Base-by-base conservation (phyloP, 2,888 invertebrate species). In the Stenotaenia linearis region DNA sequence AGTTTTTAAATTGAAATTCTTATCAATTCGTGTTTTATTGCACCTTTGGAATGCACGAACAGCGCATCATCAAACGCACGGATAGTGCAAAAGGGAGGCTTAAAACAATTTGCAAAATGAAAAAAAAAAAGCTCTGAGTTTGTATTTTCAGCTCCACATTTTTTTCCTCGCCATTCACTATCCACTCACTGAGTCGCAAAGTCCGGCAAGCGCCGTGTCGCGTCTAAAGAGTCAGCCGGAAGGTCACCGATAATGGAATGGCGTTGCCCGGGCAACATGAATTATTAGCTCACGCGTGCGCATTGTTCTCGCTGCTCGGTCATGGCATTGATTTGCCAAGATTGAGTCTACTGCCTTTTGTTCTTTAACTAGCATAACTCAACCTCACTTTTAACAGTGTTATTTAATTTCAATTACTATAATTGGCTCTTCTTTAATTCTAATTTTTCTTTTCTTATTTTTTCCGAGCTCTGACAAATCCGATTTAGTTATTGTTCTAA, bases 121-220 rank as follows among this genome's bases (percentile, higher is more conserved):
- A 25, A 69, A 45, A 45, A 45, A 45, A 45, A 45, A 45, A 45
- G 6, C 37, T n/a, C n/a, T n/a, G n/a, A n/a, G n/a, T n/a, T n/a
- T n/a, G n/a, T n/a, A n/a, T n/a, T n/a, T n/a, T n/a, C n/a, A n/a
- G n/a, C n/a, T n/a, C n/a, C n/a, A n/a, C n/a, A n/a, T n/a, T n/a
- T 61, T 61, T 61, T 61, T 12, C 69, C 25, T 69, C 69, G n/a
- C 25, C 50, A 50, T 50, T 50, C 50, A 50, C 50, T 50, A 50
- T 18, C 23, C 69, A 28, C 28, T 6, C 69, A 69, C 12, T 69
- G 69, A 69, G 25, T 69, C 69, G 69, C 69, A 69, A 69, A 69
- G 69, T 69, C 69, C 69, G 69, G 69, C 69, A 69, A 69, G n/a
- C 69, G 69, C 69, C 69, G 69, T 69, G 69, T 69, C 69, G 69